phyloP scores from a whole-genome alignment of 2,113 vertebrate genomes.

The Seriola rivoliana region DNA sequence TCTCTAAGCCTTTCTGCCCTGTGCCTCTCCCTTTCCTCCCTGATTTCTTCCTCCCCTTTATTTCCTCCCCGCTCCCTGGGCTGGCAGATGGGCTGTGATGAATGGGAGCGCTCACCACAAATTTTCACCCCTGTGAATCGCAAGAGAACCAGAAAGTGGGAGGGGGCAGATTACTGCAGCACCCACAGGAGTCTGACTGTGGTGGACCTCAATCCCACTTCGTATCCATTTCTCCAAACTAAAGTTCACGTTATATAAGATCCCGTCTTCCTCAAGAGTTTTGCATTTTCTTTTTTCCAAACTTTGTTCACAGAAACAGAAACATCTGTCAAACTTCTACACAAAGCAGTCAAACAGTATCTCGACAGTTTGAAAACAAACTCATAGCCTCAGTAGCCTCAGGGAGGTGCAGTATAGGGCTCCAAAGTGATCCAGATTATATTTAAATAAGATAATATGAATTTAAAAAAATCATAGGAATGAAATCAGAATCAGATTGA shows the following conservation, averaged over 20 bases:
- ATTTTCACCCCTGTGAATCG: conserved; percentile 20
- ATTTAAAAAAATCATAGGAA: too few species aligned
- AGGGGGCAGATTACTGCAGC: neutral
- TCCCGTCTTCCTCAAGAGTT: neutral
- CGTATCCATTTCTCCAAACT: neutral
- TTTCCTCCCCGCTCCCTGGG: neutral
- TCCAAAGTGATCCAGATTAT: too few species aligned
- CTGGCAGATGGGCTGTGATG: conserved; percentile 55
- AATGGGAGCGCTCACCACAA: conserved; percentile 43
- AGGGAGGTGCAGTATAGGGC: too few species aligned
- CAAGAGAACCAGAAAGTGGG: neutral
- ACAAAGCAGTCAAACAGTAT: too few species aligned
- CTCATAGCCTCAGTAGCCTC: too few species aligned
- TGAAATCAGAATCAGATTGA: too few species aligned
- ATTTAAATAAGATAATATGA: too few species aligned
- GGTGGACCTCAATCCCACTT: neutral
- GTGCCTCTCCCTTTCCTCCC: neutral
- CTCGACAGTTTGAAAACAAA: too few species aligned
- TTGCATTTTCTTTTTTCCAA: neutral
- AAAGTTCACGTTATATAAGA: neutral
- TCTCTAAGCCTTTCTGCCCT: neutral
- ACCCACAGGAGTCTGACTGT: neutral
- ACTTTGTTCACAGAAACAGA: neutral
- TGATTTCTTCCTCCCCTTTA: neutral
- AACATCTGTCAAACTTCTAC: too few species aligned